Conservation (phyloP, 2,797 vertebrate species). For the Parauchenoglanis punctatus region DNA sequence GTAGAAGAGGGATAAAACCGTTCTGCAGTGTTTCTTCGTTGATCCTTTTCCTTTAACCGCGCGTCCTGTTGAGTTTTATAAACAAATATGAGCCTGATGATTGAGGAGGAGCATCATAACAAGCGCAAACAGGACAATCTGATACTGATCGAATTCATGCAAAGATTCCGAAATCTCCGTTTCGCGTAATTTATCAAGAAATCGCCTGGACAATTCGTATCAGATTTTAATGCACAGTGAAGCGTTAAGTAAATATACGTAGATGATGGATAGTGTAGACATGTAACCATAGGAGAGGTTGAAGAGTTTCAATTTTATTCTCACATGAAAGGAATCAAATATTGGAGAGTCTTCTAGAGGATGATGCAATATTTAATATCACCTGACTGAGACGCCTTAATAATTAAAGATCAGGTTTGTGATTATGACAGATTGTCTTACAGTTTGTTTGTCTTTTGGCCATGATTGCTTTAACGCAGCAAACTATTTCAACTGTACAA, state of each 20-base stretch:
- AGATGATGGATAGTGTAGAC: background rate
- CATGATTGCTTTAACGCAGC: background rate
- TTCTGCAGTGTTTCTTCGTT: no score
- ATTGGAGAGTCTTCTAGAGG: background rate
- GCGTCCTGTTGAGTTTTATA: no score
- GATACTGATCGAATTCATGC: background rate
- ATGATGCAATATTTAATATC: constrained; percentile 1
- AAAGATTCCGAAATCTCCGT: background rate
- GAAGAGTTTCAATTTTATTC: background rate
- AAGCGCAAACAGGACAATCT: background rate
- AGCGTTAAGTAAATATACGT: background rate
- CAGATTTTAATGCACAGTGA: background rate
- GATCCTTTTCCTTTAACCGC: no score
- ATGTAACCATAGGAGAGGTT: background rate
- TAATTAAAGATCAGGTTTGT: background rate
- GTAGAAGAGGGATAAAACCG: no score
- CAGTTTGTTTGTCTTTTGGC: background rate
- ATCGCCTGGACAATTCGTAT: background rate
- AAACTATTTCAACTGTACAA: background rate
- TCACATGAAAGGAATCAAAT: background rate
- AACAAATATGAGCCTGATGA: no score
- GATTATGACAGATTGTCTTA: background rate
- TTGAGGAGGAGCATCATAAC: background rate
- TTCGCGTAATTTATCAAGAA: background rate
- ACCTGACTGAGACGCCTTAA: background rate